Conservation (phyloP, 1,140 invertebrate genomes). For the Macrocentrus cingulum region DNA sequence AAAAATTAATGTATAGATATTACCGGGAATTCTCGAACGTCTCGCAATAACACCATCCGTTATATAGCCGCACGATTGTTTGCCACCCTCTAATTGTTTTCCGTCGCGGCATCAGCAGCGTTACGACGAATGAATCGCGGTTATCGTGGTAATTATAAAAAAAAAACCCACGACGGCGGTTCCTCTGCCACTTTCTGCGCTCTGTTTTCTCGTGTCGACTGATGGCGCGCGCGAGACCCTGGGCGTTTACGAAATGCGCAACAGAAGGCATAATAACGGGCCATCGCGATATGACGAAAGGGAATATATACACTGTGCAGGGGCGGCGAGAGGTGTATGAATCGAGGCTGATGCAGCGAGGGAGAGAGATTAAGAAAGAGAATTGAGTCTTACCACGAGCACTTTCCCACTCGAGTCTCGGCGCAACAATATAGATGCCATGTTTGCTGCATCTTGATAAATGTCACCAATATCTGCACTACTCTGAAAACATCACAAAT, state of each 20-base stretch:
- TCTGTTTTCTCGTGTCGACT: not conserved
- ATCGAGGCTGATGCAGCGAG: not conserved
- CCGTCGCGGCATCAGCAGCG: slow-evolving; percentile 16
- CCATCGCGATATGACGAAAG: slow-evolving; percentile 22
- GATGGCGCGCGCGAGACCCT: not conserved
- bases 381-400: slow-evolving; percentile 71
- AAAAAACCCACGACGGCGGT: not conserved
- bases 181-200: not conserved
- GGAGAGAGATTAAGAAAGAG: slow-evolving; percentile 16
- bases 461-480: slow-evolving; percentile 75
- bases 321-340: not conserved
- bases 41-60: slow-evolving; percentile 23
- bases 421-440: slow-evolving; percentile 81
- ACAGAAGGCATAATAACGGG: slow-evolving; percentile 18
- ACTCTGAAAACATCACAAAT: slow-evolving; percentile 60
- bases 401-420: slow-evolving; percentile 75
- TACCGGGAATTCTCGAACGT: slow-evolving; percentile 15
- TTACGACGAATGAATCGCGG: slow-evolving; percentile 23
- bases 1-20: slow-evolving; percentile 9
- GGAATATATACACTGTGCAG: not conserved
- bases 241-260: slow-evolving; percentile 20
- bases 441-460: slow-evolving; percentile 82
- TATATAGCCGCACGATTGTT: slow-evolving; percentile 18
- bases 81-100: slow-evolving; percentile 30
- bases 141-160: slow-evolving; percentile 26